Conservation (phyloP, 2,113 vertebrate genomes). For the Butorides virescens region DNA sequence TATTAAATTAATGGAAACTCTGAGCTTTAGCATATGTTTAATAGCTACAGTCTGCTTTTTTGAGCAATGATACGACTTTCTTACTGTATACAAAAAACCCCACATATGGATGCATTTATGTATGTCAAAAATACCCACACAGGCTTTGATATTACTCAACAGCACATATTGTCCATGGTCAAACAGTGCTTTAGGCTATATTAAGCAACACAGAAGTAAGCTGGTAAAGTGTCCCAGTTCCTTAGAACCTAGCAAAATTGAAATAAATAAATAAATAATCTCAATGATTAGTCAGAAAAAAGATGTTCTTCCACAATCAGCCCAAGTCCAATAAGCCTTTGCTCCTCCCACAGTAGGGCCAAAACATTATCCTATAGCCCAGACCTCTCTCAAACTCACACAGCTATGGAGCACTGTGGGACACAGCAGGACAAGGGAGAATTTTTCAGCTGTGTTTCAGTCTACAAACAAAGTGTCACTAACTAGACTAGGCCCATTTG, state of each 20-base stretch:
- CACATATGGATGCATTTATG: constrained; percentile 1
- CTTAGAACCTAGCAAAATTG: background rate
- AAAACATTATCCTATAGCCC: background rate
- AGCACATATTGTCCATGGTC: background rate
- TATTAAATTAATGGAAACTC: constrained; percentile 44
- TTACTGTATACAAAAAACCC: background rate
- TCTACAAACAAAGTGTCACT: background rate
- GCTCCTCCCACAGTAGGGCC: background rate
- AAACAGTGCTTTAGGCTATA: background rate
- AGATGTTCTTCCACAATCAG: background rate
- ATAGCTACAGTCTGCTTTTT: constrained; percentile 5
- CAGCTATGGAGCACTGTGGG: background rate
- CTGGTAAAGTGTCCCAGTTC: background rate
- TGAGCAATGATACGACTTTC: background rate
- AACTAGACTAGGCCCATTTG: background rate
- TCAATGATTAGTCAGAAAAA: background rate
- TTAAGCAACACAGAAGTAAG: background rate
- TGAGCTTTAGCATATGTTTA: constrained; percentile 35
- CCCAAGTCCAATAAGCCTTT: background rate
- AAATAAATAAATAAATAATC: no score
- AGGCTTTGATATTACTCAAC: background rate
- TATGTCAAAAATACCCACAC: background rate
- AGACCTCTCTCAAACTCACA: background rate
- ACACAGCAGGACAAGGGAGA: background rate
- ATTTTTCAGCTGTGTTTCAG: background rate